Conservation (phyloP, 2,888 invertebrate species). For the Leptinotarsa juncta region DNA sequence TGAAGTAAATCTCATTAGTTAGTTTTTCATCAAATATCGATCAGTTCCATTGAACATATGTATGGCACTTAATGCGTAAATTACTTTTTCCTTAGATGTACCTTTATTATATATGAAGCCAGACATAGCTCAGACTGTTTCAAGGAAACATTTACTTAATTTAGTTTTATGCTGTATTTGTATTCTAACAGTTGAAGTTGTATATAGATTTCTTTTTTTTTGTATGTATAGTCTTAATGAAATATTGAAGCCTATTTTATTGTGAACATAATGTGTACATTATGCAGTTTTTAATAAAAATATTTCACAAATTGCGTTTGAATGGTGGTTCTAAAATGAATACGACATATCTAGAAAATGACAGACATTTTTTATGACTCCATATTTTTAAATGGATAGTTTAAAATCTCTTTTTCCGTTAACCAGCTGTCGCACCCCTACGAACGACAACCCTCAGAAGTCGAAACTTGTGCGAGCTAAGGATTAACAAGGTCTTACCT, state of each 20-base stretch:
- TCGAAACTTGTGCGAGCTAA: too few species aligned
- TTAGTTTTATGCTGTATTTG: constrained; percentile 11
- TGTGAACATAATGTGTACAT: constrained; percentile 37
- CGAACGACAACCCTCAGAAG: too few species aligned
- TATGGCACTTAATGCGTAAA: background rate
- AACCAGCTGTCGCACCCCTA: too few species aligned
- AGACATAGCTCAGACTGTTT: constrained; percentile 3
- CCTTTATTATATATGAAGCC: background rate
- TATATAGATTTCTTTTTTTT: constrained; percentile 26
- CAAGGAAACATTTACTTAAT: constrained; percentile 15
- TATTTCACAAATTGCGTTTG: constrained; percentile 28
- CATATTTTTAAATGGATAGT: background rate
- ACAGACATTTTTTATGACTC: background rate
- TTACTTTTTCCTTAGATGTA: background rate
- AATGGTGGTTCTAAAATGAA: background rate
- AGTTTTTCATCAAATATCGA: too few species aligned
- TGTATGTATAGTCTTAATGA: constrained; percentile 26
- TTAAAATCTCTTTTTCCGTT: too few species aligned
- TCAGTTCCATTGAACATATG: background rate
- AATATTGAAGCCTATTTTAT: constrained; percentile 32
- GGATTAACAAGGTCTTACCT: too few species aligned
- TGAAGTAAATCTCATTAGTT: too few species aligned
- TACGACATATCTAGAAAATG: background rate
- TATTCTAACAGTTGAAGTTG: constrained; percentile 13
- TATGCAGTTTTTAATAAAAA: constrained; percentile 47